Evolutionary conservation across 2,888 invertebrate species (phyloP).

Genomic region (Nudaria mundana): DNA sequence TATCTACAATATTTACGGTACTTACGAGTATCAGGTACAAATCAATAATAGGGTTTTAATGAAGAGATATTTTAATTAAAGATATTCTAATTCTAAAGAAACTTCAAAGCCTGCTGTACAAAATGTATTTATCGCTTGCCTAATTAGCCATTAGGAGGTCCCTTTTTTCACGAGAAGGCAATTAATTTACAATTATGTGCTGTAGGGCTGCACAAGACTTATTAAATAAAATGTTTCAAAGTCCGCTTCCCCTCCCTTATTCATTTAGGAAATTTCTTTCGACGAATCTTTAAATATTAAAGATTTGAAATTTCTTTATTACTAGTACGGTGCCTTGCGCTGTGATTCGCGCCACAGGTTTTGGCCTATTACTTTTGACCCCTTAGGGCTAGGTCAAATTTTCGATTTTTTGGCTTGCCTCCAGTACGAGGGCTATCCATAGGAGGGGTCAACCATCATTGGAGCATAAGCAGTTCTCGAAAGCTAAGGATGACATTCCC

Average conservation of each 20-base stretch:
- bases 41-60: conserved; percentile 1
- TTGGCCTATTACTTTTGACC: too few relatives aligned
- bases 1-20: too few relatives aligned
- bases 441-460: too few relatives aligned
- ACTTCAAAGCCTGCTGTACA: conserved; percentile 34
- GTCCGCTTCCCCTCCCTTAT: conserved; percentile 47
- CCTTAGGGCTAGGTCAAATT: too few relatives aligned
- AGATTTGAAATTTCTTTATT: conserved; percentile 28
- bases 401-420: too few relatives aligned
- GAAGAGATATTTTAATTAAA: conserved; percentile 25
- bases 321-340: too few relatives aligned
- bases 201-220: conserved; percentile 64
- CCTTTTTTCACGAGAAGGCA: conserved; percentile 58
- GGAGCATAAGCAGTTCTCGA: too few relatives aligned
- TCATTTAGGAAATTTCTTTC: conserved; percentile 59
- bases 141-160: conserved; percentile 63
- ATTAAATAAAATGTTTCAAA: conserved; percentile 73
- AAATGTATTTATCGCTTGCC: conserved; percentile 66
- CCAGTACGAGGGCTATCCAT: too few relatives aligned
- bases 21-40: not conserved
- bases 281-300: conserved; percentile 50
- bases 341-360: too few relatives aligned
- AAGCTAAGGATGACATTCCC: too few relatives aligned
- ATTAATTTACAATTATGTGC: conserved; percentile 77
- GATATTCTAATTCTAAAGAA: conserved; percentile 32